A percentile compares a stretch with the other conserved stretches of the same genome.
Evolutionary conservation across 2,797 vertebrate genomes (phyloP).

Genomic region (Gallinago stenura): DNA sequence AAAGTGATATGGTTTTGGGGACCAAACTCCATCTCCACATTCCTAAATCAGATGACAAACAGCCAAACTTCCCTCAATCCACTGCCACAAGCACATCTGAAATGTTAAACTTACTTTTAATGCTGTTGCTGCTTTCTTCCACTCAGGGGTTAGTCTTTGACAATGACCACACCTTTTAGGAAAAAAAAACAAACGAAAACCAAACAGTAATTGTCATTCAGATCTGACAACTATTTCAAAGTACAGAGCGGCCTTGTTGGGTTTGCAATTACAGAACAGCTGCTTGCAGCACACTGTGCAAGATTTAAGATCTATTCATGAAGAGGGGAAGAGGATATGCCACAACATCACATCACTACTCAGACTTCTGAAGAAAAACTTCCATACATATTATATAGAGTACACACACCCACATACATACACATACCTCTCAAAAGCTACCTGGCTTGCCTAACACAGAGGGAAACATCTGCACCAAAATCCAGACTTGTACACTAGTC

Average conservation of each 20-base stretch:
- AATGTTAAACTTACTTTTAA: conserved; percentile 87
- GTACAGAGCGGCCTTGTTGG: not conserved
- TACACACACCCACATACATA: not conserved
- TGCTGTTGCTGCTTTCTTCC: conserved; percentile 95
- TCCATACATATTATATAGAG: not conserved
- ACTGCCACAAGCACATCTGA: not conserved
- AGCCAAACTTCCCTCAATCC: not conserved
- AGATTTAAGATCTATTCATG: not conserved
- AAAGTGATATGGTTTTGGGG: not conserved
- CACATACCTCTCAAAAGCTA: not conserved
- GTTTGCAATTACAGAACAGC: not conserved
- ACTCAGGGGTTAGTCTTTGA: conserved; percentile 88
- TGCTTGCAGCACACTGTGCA: not conserved
- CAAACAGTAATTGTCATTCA: not conserved
- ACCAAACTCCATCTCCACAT: not conserved
- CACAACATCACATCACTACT: not conserved
- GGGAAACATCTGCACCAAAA: not conserved
- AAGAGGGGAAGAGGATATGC: not conserved
- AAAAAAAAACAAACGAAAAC: not conserved
- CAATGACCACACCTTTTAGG: conserved; percentile 94
- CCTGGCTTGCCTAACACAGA: not conserved
- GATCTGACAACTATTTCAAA: not conserved
- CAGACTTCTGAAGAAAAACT: not conserved
- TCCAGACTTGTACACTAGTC: not conserved
- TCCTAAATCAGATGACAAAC: not conserved